Base-by-base conservation (phyloP, 2,113 vertebrate genomes). In the Agapornis roseicollis region DNA sequence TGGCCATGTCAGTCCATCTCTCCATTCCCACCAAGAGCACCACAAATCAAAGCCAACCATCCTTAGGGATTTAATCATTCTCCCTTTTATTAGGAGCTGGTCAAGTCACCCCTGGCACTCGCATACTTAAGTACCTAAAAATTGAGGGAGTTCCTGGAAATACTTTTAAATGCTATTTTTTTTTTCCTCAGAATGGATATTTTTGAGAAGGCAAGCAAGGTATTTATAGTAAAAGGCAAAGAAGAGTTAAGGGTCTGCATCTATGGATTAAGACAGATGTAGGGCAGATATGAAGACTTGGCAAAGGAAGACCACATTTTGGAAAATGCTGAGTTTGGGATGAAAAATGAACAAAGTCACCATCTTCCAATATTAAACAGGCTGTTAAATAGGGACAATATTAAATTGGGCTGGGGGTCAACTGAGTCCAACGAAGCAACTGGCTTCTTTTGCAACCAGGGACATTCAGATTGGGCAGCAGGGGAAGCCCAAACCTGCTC, bases 101-200 rank as follows among this genome's bases (percentile, higher is more conserved):
- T 25, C 1, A 0, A 80, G 71, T 74, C 46, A 58, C 23, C 60
- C 39, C 69, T 3, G 5, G 22, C 6, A 3, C 73, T 24, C 50
- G 41, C 80, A 42, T 39, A n/a, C 16, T 2, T 17, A 13, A 74
- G 35, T 80, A 71, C 47, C 27, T 80, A 61, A 80, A 94, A 94
- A 42, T 28, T 19, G 23, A 76, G 15, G 33, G 18, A 56, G 76
- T 96, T 96, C 92, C 41, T 88, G 37, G 83, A 93, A 93, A 61
- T 78, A 58, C 13, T 91, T 71, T 71, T 46, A 13, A 68, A 27
- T 4, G 5, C 16, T 3, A 60, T 44, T 44, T 11, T 33, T 60
- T 29, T 31, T 65, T 47, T 77, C 53, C 72, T 65, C 22, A 56
- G 80, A 91, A 85, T 0, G 15, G 39, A 15, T 11, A 1, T 65